These are phyloP conservation scores for Tridacna gigas DNA, from an alignment of 2,888 invertebrate species.

Conservation along the genomic window DNA sequence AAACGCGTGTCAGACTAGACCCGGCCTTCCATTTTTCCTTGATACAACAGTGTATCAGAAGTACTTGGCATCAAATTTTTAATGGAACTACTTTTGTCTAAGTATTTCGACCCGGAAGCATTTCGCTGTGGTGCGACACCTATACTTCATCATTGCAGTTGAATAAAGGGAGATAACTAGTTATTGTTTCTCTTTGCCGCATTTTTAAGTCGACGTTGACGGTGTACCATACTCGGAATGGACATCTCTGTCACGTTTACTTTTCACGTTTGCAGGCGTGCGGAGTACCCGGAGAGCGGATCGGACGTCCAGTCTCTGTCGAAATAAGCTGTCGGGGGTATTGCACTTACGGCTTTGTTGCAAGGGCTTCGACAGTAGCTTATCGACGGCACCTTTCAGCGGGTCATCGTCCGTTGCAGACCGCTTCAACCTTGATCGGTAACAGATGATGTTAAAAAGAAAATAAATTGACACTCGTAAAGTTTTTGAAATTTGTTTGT, in stretches of 20 bases:
- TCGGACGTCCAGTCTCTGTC: constrained; percentile 9
- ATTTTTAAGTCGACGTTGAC: neutral
- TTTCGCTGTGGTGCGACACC: too few species aligned
- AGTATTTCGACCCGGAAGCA: too few species aligned
- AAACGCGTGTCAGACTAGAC: too few species aligned
- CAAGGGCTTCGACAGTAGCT: neutral
- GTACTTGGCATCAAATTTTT: too few species aligned
- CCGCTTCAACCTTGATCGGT: neutral
- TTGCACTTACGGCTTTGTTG: neutral
- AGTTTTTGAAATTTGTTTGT: too few species aligned
- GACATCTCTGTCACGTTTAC: neutral
- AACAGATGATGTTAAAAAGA: neutral
- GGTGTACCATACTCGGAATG: constrained; percentile 14
- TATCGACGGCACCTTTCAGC: neutral
- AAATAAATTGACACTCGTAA: neutral
- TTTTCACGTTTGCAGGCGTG: neutral
- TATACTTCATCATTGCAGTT: too few species aligned
- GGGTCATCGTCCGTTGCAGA: neutral
- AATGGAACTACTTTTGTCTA: too few species aligned
- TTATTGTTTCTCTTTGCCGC: neutral
- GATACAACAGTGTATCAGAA: too few species aligned
- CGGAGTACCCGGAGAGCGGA: neutral
- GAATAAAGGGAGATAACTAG: too few species aligned
- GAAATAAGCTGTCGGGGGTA: constrained; percentile 3
- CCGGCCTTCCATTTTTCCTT: too few species aligned